Base-by-base conservation (phyloP, 2,113 vertebrate genomes). In the Eulemur macaco region DNA sequence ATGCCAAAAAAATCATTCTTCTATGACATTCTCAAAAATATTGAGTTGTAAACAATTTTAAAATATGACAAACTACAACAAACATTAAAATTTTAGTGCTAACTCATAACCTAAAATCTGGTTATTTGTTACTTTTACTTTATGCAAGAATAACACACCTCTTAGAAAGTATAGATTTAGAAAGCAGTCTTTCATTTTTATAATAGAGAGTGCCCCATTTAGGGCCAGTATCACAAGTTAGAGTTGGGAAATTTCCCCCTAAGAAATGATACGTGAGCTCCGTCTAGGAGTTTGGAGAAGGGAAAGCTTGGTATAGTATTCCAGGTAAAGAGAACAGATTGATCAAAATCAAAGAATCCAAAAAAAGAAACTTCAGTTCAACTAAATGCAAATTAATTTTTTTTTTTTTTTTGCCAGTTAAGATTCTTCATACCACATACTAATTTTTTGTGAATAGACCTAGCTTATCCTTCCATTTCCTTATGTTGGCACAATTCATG, bases 21-120 rank as follows among this genome's bases (percentile, higher is more conserved):
- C 50, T 68, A 83, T 37, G 47, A 77, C 25, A 37, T 81, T 90
- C 34, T 90, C 64, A 85, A 85, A 92, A 82, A 86, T 39, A 86
- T 31, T 58, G 20, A 86, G 20, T 74, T 86, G 47, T 13, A 89
- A 84, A 87, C 47, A 89, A 91, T 66, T 94, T 84, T n/a, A 84
- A 95, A 90, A 88, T 71, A 84, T 86, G 74, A 76, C 4, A 42
- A 78, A 86, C 17, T 60, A 39, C 74, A 89, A 77, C 7, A 93
- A 91, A 66, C 31, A 92, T 95, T 93, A 92, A 96, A 92, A 87
- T 81, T 64, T 37, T 74, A 85, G n/a, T 58, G 60, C 23, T 63
- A 74, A 84, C n/a, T 83, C 47, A 88, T 86, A 88, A 81, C 29
- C 64, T 52, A 96, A 91, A 95, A 77, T 84, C 88, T 60, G 27